phyloP scores from a whole-genome alignment of 2,888 invertebrate species.

The Escarpia spicata region DNA sequence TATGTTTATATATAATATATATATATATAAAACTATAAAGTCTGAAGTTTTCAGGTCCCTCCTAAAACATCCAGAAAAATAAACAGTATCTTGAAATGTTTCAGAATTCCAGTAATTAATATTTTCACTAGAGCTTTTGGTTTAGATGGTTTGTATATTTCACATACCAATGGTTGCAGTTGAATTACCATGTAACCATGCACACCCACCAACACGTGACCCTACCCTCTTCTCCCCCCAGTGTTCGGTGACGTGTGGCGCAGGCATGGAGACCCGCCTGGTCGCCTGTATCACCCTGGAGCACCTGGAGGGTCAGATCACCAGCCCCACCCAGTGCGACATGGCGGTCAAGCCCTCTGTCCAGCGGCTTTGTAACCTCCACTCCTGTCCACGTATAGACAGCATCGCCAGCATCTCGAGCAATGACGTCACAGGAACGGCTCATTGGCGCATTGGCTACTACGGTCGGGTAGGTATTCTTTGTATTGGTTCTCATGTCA shows the following conservation, averaged over 20 bases:
- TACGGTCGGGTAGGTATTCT: constrained; percentile 66
- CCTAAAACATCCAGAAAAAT: no score
- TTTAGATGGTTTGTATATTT: no score
- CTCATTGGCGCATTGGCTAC: constrained; percentile 65
- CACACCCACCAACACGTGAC: neutral
- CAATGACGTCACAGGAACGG: constrained; percentile 52
- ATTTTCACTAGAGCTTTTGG: no score
- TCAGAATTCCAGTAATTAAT: no score
- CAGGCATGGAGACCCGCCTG: constrained; percentile 72
- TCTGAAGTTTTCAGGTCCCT: no score
- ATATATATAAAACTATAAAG: no score
- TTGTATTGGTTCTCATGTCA: neutral
- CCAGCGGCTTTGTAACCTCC: constrained; percentile 52
- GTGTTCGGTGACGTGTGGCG: constrained; percentile 77
- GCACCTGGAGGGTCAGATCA: constrained; percentile 40
- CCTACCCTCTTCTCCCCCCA: constrained; percentile 48
- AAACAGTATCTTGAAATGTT: no score
- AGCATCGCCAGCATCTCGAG: constrained; percentile 50
- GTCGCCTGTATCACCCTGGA: constrained; percentile 71
- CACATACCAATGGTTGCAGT: no score
- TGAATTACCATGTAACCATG: neutral
- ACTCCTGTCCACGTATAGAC: constrained; percentile 24
- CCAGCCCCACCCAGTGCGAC: constrained; percentile 38
- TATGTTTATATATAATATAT: no score
- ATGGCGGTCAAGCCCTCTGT: constrained; percentile 40